Evolutionary conservation across 2,888 invertebrate species (phyloP), one percentile per base, ranked within the genome.

Genomic region (Drosophila ustulata): DNA sequence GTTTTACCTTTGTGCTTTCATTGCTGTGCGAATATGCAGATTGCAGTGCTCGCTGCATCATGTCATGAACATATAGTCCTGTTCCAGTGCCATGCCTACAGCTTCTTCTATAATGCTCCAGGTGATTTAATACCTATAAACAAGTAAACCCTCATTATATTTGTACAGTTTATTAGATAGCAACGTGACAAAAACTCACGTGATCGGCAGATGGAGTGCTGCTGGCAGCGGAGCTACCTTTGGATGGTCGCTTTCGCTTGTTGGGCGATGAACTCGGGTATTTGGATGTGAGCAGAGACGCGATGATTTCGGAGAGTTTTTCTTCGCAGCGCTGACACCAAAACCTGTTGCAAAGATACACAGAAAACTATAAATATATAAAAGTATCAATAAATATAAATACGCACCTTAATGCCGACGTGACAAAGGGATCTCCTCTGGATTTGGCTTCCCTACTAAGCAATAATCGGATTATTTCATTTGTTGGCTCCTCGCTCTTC

Each of bases 301-400:
- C 95, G 68, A 97, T 94, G 75, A 97, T 93, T 92, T 97, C 97
- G 4, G 95, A 96, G 66, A 97, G 94, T 92, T 96, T 97, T 87
- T 98, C 98, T 89, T 98, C 97, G 89, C 96, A 96, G 88, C 97
- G 97, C 88, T 97, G 96, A 92, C 97, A 98, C 99, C 98, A 99
- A 93, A 96, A 97, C 89, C 93, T 93, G 13, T 49, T 25, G 13
- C 18, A 0, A 25, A 49, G 11, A 8, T 34, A 1, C n/a, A 6
- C 7, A 13, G 7, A 3, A 30, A 18, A 18, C 18, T 18, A 18
- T 18, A 18, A 18, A 18, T 18, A 18, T 2, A 18, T 1, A 18
- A 18, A 18, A 18, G 1, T 18, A 18, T 18, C 18, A 18, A 18
- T 18, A 18, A 18, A 18, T 18, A 18, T 18, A 18, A 18, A 18